Evolutionary conservation across 2,888 invertebrate species (phyloP).

Genomic region (Brenthis ino): DNA sequence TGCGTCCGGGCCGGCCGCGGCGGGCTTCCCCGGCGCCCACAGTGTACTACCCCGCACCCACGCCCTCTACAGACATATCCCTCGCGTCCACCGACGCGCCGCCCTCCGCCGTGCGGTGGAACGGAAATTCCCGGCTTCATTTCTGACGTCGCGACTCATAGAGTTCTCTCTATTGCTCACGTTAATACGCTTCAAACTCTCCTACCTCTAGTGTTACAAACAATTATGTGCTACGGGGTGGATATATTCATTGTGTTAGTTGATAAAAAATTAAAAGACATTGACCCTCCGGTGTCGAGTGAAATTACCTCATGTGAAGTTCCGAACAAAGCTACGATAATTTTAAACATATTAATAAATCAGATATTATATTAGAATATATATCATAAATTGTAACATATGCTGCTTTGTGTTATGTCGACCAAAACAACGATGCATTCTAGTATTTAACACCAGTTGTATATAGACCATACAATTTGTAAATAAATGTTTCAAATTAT

Average conservation of each 20-base stretch:
- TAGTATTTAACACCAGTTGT: not conserved
- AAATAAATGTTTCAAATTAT: constrained; percentile 21
- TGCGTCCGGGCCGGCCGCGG: constrained; percentile 41
- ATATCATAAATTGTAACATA: not conserved
- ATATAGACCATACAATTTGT: constrained; percentile 13
- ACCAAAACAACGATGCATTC: constrained; percentile 19
- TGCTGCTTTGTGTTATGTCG: constrained; percentile 4
- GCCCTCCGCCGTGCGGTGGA: constrained; percentile 53
- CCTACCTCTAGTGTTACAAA: constrained; percentile 20
- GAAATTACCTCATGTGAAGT: constrained; percentile 22
- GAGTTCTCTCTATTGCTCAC: constrained; percentile 26
- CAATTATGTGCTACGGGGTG: constrained; percentile 8
- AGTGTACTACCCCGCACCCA: constrained; percentile 65
- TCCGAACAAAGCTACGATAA: constrained; percentile 6
- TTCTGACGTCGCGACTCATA: constrained; percentile 48
- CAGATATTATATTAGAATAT: not conserved
- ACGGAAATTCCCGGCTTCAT: constrained; percentile 54
- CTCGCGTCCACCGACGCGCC: constrained; percentile 43
- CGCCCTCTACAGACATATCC: constrained; percentile 44
- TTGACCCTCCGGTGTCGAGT: constrained; percentile 13
- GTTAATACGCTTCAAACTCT: constrained; percentile 22
- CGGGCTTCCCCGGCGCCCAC: constrained; percentile 52
- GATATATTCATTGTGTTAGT: constrained; percentile 14
- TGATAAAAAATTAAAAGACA: constrained; percentile 29
- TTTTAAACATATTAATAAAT: not conserved